These are phyloP conservation scores for Cotesia vestalis DNA, from an alignment of 1,140 invertebrate species.

Conservation along the genomic window DNA sequence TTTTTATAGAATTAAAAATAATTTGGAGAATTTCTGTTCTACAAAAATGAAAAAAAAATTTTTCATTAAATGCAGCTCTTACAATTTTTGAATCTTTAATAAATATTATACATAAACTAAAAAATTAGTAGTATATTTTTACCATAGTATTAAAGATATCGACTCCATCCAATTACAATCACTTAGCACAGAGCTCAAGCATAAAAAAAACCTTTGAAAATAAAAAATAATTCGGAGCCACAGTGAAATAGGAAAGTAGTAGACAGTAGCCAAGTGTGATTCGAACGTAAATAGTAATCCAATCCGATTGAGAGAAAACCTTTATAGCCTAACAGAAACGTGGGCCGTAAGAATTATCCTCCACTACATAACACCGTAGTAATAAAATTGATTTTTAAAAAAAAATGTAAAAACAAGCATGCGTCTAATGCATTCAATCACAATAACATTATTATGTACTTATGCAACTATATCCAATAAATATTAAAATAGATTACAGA, in stretches of 20 bases:
- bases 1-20: too few relatives aligned
- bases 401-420: constrained; percentile 22
- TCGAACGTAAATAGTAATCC: constrained; percentile 51
- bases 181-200: too few relatives aligned
- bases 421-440: constrained; percentile 1
- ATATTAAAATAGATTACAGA: constrained; percentile 18
- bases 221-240: neutral
- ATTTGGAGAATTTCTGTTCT: too few relatives aligned
- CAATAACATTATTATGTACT: neutral
- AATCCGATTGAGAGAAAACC: constrained; percentile 52
- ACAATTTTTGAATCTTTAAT: too few relatives aligned
- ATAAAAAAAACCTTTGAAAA: too few relatives aligned
- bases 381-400: constrained; percentile 17
- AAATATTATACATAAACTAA: too few relatives aligned
- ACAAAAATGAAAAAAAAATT: too few relatives aligned
- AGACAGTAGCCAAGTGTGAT: constrained; percentile 47
- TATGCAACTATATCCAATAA: constrained; percentile 17
- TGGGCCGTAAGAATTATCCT: constrained; percentile 53
- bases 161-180: too few relatives aligned
- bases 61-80: too few relatives aligned
- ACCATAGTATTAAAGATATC: too few relatives aligned
- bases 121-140: too few relatives aligned
- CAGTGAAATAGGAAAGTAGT: constrained; percentile 25
- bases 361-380: neutral
- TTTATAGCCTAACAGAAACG: constrained; percentile 53